Percentiles rank a stretch among this genome's conserved stretches.
These are phyloP conservation scores for Acrossocheilus wenchowensis DNA, from an alignment of 2,797 vertebrate genomes.

Conservation along the genomic window DNA sequence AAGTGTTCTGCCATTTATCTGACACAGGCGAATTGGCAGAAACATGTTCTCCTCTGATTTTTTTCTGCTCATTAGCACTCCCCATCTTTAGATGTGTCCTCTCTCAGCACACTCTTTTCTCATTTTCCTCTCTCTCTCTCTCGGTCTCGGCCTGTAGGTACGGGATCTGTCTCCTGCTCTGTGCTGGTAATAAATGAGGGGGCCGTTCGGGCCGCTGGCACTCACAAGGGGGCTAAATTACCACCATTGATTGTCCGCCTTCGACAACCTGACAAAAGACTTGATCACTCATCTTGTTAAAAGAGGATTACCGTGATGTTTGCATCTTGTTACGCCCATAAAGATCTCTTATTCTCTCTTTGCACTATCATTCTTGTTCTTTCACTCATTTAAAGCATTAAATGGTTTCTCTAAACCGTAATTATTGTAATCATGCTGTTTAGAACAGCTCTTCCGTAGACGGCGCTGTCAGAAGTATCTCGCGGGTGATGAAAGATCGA, in stretches of 20 bases:
- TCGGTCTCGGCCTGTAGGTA: slow-evolving; percentile 45
- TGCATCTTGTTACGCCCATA: slow-evolving; percentile 77
- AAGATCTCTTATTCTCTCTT: slow-evolving; percentile 69
- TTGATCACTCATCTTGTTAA: slow-evolving; percentile 82
- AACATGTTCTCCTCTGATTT: slow-evolving; percentile 27
- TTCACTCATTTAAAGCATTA: slow-evolving; percentile 71
- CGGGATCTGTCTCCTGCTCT: slow-evolving; percentile 64
- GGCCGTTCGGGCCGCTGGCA: slow-evolving; percentile 52
- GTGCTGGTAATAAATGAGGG: slow-evolving; percentile 62
- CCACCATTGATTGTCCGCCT: slow-evolving; percentile 78
- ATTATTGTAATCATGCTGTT: slow-evolving; percentile 26
- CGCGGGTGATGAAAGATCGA: neutral
- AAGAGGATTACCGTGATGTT: slow-evolving; percentile 80
- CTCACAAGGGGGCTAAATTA: slow-evolving; percentile 72
- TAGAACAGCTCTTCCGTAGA: neutral
- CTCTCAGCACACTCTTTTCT: neutral
- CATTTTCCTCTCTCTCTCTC: slow-evolving; percentile 54
- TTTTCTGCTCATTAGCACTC: slow-evolving; percentile 22
- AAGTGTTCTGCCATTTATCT: slow-evolving; percentile 31
- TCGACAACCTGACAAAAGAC: slow-evolving; percentile 75
- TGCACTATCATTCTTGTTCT: slow-evolving; percentile 28
- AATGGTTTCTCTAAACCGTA: slow-evolving; percentile 41
- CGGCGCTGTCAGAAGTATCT: slow-evolving; percentile 8
- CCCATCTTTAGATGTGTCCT: slow-evolving; percentile 11
- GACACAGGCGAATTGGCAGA: slow-evolving; percentile 33